Percentiles rank a stretch among this genome's conserved stretches.
Evolutionary conservation across 1,140 invertebrate genomes (phyloP).

Genomic region (Monochamus saltuarius): DNA sequence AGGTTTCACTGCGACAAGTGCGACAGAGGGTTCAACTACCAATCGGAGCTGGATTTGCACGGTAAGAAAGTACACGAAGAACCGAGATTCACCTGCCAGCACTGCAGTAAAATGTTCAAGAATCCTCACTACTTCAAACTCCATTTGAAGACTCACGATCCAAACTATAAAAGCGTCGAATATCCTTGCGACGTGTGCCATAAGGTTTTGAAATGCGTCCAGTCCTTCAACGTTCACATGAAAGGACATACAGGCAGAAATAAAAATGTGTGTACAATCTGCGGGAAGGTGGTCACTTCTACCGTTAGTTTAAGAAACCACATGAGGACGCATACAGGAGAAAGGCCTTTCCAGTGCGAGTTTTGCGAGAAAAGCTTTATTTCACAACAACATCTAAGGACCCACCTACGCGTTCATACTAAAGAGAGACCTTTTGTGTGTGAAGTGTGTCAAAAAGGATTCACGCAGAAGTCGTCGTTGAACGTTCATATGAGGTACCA

Average conservation of each 20-base stretch:
- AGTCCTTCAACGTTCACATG: too few species aligned
- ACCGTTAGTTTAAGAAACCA: conserved; percentile 24
- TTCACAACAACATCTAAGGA: conserved; percentile 64
- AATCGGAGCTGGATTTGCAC: conserved; percentile 22
- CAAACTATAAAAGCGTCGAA: conserved; percentile 48
- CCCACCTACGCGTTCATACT: conserved; percentile 53
- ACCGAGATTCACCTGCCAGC: conserved; percentile 4
- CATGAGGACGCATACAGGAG: conserved; percentile 59
- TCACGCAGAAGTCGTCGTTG: conserved; percentile 66
- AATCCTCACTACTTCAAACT: conserved; percentile 48
- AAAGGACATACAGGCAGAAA: conserved; percentile 64
- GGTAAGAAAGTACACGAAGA: conserved; percentile 17
- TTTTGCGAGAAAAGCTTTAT: conserved; percentile 56
- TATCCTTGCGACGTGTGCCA: not conserved
- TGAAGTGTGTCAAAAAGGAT: conserved; percentile 53
- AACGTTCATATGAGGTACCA: conserved; percentile 73
- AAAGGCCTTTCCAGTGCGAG: conserved; percentile 60
- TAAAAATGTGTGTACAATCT: conserved; percentile 53
- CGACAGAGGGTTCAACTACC: conserved; percentile 50
- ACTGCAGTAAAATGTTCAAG: conserved; percentile 36
- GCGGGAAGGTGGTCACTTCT: conserved; percentile 16
- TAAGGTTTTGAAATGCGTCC: too few species aligned
- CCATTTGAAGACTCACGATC: conserved; percentile 58
- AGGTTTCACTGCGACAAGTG: conserved; percentile 50
- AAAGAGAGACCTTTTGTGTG: conserved; percentile 54